Conservation (phyloP, 2,113 vertebrate species). For the Aegypius monachus region DNA sequence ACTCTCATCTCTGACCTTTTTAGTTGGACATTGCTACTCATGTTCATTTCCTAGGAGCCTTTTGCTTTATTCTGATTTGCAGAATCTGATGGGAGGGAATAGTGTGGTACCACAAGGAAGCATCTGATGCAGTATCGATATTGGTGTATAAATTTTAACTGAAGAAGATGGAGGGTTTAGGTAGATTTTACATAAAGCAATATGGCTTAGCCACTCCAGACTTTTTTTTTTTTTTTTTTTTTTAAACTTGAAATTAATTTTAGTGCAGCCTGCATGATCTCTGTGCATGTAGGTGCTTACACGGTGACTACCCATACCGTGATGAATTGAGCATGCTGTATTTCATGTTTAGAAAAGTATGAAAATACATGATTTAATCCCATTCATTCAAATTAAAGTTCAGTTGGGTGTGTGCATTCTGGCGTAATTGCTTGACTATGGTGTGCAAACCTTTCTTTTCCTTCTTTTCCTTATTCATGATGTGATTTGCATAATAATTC, state of each 20-base stretch:
- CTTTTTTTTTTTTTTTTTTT: too few species aligned
- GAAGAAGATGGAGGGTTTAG: neutral
- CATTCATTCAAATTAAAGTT: constrained; percentile 15
- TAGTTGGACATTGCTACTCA: fast-evolving
- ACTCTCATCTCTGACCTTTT: fast-evolving
- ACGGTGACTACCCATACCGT: fast-evolving
- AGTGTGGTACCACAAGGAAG: neutral
- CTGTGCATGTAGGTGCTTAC: neutral
- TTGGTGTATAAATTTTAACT: neutral
- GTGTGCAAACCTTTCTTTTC: neutral
- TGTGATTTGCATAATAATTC: constrained; percentile 57
- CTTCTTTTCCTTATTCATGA: neutral
- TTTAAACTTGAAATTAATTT: neutral
- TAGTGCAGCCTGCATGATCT: neutral
- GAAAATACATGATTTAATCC: neutral
- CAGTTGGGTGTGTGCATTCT: neutral
- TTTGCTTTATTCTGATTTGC: neutral
- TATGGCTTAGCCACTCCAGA: neutral
- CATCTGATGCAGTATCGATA: neutral
- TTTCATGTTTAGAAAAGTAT: neutral
- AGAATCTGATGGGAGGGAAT: neutral
- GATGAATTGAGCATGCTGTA: neutral
- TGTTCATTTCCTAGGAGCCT: neutral
- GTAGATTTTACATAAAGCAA: neutral
- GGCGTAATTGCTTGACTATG: neutral